phyloP scores from a whole-genome alignment of 2,888 invertebrate species.

The Lacanobia wlatinum region DNA sequence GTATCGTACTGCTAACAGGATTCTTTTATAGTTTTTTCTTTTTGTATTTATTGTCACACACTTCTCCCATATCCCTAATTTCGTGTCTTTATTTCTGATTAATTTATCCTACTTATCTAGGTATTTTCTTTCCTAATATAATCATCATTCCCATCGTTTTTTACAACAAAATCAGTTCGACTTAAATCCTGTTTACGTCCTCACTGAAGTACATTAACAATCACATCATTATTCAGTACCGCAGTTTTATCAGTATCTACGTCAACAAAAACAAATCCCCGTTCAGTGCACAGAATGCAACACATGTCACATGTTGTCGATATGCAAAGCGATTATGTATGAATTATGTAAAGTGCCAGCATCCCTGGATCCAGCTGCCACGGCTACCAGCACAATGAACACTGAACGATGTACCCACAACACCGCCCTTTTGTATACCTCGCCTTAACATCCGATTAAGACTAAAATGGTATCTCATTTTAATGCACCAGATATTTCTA shows the following conservation, averaged over 20 bases:
- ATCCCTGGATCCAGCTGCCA: constrained; percentile 69
- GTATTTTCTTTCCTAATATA: no score
- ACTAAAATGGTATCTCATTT: constrained; percentile 63
- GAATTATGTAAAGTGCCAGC: constrained; percentile 86
- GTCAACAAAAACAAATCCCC: constrained; percentile 65
- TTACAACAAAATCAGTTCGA: constrained; percentile 12
- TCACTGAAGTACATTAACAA: constrained; percentile 37
- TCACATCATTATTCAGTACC: constrained; percentile 55
- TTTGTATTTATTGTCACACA: no score
- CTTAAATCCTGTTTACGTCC: constrained; percentile 20
- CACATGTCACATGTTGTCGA: constrained; percentile 87
- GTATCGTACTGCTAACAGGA: neutral
- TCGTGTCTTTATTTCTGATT: no score
- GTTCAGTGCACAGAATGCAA: constrained; percentile 76
- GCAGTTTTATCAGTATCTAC: constrained; percentile 53
- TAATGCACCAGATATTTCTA: constrained; percentile 49
- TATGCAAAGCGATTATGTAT: constrained; percentile 86
- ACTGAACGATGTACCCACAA: constrained; percentile 67
- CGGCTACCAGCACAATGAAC: constrained; percentile 76
- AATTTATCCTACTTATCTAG: no score
- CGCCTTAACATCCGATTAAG: constrained; percentile 61
- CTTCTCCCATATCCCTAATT: no score
- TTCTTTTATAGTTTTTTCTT: no score
- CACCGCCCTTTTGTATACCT: constrained; percentile 64
- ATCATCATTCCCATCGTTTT: neutral